Evolutionary conservation across 2,888 invertebrate species (phyloP), one percentile per base, ranked within the genome.

Genomic region (Amphipyra berbera): DNA sequence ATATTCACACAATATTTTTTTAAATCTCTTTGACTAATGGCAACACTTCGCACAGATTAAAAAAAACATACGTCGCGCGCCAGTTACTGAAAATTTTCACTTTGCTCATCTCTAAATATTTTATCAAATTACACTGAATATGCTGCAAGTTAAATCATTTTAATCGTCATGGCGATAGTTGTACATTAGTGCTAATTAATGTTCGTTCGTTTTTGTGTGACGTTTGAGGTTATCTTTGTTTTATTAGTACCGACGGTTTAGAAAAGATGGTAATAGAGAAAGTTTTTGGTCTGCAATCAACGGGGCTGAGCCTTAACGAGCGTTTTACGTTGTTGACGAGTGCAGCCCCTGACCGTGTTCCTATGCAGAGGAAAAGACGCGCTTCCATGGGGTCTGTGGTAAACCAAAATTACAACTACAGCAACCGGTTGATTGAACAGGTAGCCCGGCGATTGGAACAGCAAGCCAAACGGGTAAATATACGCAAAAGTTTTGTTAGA

Each of bases 221-320:
- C 15, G 53, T 37, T 56, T 53, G 38, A 65, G 53, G 66, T 77
- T 70, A 65, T 53, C 21, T 68, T 54, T 45, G 27, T 69, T 72
- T 75, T 73, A 49, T 14, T 48, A 37, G 30, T 52, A 58, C 65
- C 67, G 58, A 50, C 58, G 50, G 35, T 42, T 58, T 61, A 61
- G 44, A 35, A 66, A 64, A 81, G 61, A 93, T 91, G 90, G 83
- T 89, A 57, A 89, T 94, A 62, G 90, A 93, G 62, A 89, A 90
- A 83, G 82, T 95, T 49, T 88, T 90, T 63, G 93, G 93, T 64
- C 88, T 95, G 37, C 93, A 92, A 55, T 89, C 95, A 12, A 96
- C 96, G 10, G 76, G 76, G 40, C 63, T 93, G 61, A 89, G 84
- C 52, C 78, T 93, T 53, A 84, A 91, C 66, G 88, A 92, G 4